Evolutionary conservation across 2,797 vertebrate species (phyloP), one percentile per base, ranked within the genome.

Genomic region (Sebastiscus albofasciatus): DNA sequence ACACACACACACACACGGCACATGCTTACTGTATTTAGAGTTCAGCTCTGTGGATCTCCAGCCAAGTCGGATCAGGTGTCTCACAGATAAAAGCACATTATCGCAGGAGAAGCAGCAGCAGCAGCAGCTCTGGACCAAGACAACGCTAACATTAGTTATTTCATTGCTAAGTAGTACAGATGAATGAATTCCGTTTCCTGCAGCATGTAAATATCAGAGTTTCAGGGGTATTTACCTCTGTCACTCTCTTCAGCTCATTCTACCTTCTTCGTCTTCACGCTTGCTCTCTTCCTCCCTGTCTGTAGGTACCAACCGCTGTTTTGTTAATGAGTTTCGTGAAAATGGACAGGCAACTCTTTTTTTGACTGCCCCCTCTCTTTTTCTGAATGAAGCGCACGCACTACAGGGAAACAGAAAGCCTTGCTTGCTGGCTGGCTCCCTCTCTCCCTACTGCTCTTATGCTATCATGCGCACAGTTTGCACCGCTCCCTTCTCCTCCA

Each of bases 301-400:
- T 81, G 46, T 29, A 75, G 33, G 34, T 67, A 31, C 31, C 27
- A 62, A 64, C 29, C 66, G 72, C 83, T 9, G 59, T 72, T 78
- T 81, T 69, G 55, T 84, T 77, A 79, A 79, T 78, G 80, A 67
- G 33, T 79, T 92, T 84, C 70, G 81, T 81, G 74, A 90, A 89
- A 86, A 89, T 68, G 71, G 68, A 82, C n/a, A 60, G 29, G 84
- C 87, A 85, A 73, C 77, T 84, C 71, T 76, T 91, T 76, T 91
- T 89, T 83, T 77, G 80, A 91, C 90, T 81, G 86, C 90, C 87
- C 81, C 80, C 88, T 87, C 83, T 87, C 84, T 94, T 94, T 96
- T 95, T 95, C 93, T 96, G 93, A 96, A 96, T 96, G 95, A 94
- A 95, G 90, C 86, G 81, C 86, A 87, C 79, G 82, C 87, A 87